Base-by-base conservation (phyloP, 2,888 invertebrate species). In the Malacosoma neustria region DNA sequence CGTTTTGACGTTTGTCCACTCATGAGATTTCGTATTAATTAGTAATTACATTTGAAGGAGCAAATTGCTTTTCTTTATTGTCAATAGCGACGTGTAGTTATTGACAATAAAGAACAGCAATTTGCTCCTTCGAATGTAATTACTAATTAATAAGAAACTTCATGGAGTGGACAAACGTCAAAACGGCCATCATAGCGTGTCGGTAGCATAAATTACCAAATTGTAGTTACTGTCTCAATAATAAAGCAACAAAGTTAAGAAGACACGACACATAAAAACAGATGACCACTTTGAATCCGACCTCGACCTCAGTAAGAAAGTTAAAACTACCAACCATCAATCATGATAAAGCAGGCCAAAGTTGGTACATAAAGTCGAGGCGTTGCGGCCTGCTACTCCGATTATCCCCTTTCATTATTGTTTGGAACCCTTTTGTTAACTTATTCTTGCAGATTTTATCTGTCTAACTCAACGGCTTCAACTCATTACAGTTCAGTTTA, bases 331-430 rank as follows among this genome's bases (percentile, higher is more conserved):
- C 34, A 9, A n/a, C 37, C 46, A 51, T 51, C 51, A 48, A 48
- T 51, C 51, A 51, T 40, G 49, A 46, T 42, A 44, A 35, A 46
- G 22, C 42, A 36, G 40, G 42, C 40, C 33, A 41, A 48, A 48
- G 39, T 51, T 48, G 38, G 42, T 29, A 29, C 43, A 43, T 45
- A 45, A 38, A 41, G 40, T 41, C 42, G 30, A 29, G 14, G 32
- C 29, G 32, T 39, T 35, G 35, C 35, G 39, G 33, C 36, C 37
- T 33, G 36, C 34, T 32, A 34, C 32, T 36, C 41, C 46, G 45
- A 48, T 48, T 48, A 45, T 46, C 49, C 49, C 45, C 45, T 41
- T 47, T 45, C n/a, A 45, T 45, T 51, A 48, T 48, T 49, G 45
- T 48, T 45, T 45, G 45, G 43, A 13, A 42, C 39, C 42, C 51